These are phyloP conservation scores for Scaptodrosophila lebanonensis DNA, from an alignment of 1,140 invertebrate genomes.

Conservation along the genomic window DNA sequence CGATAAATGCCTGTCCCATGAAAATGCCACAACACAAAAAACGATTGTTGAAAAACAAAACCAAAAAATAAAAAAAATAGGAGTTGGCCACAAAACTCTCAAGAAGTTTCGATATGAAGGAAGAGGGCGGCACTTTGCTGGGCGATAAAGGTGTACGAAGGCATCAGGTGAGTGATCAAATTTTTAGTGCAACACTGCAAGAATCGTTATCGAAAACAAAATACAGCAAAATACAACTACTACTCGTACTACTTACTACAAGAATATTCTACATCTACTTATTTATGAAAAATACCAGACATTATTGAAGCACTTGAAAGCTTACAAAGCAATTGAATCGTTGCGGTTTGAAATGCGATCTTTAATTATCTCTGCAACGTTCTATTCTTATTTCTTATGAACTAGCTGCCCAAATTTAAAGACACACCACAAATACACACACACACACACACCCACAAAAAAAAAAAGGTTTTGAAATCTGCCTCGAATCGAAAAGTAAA, in stretches of 20 bases:
- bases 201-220: slow-evolving; percentile 28
- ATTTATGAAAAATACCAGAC: no score
- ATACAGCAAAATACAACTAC: background rate
- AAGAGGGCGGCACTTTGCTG: slow-evolving; percentile 84
- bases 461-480: no score
- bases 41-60: slow-evolving; percentile 22
- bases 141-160: slow-evolving; percentile 81
- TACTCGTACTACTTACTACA: no score
- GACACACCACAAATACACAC: no score
- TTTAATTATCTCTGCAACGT: slow-evolving; percentile 12
- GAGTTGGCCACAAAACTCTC: slow-evolving; percentile 90
- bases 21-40: slow-evolving; percentile 34
- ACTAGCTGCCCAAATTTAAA: no score
- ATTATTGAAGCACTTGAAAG: slow-evolving; percentile 11
- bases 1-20: slow-evolving; percentile 16
- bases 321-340: slow-evolving; percentile 23
- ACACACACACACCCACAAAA: slow-evolving; percentile 8
- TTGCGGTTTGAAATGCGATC: slow-evolving; percentile 38
- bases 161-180: slow-evolving; percentile 76
- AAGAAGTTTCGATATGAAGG: slow-evolving; percentile 90
- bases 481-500: no score
- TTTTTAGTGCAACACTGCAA: slow-evolving; percentile 41
- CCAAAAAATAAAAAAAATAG: slow-evolving; percentile 77
- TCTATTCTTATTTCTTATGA: background rate
- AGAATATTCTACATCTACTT: no score